Evolutionary conservation across 2,797 vertebrate genomes (phyloP).

Genomic region (Sebastes wilsoni): DNA sequence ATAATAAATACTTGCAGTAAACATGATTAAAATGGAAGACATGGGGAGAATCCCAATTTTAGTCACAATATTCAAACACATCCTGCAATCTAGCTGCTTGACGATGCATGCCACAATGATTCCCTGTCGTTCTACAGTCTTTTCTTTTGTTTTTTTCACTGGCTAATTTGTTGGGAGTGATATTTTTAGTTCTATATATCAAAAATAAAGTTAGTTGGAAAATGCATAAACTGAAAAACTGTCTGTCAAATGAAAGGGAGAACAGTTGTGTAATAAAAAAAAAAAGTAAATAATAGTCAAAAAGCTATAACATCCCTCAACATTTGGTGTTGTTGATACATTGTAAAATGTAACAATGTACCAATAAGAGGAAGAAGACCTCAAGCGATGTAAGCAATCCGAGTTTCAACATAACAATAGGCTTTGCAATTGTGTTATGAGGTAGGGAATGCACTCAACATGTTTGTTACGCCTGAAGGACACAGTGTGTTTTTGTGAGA

Average conservation of each 20-base stretch:
- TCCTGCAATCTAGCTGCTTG: not conserved
- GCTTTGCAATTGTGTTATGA: constrained; percentile 18
- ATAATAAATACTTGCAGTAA: not conserved
- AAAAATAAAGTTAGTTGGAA: not conserved
- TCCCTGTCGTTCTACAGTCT: not conserved
- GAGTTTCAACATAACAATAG: not conserved
- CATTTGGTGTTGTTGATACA: not conserved
- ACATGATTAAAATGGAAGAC: constrained; percentile 17
- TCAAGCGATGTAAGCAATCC: not conserved
- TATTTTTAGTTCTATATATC: not conserved
- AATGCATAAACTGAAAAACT: not conserved
- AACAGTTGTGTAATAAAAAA: not conserved
- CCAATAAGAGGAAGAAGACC: not conserved
- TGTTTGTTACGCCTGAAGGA: not conserved
- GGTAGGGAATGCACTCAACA: not conserved
- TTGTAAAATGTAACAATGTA: not conserved
- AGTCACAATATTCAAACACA: not conserved
- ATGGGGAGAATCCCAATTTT: constrained; percentile 14
- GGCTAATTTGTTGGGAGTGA: not conserved
- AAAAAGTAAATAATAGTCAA: not conserved
- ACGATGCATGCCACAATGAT: not conserved
- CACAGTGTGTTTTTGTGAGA: not conserved
- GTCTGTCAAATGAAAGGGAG: not conserved
- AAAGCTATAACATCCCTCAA: not conserved
- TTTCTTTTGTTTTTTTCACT: not conserved